These are phyloP conservation scores for Nasua narica DNA, from an alignment of 2,797 vertebrate species.

Conservation along the genomic window DNA sequence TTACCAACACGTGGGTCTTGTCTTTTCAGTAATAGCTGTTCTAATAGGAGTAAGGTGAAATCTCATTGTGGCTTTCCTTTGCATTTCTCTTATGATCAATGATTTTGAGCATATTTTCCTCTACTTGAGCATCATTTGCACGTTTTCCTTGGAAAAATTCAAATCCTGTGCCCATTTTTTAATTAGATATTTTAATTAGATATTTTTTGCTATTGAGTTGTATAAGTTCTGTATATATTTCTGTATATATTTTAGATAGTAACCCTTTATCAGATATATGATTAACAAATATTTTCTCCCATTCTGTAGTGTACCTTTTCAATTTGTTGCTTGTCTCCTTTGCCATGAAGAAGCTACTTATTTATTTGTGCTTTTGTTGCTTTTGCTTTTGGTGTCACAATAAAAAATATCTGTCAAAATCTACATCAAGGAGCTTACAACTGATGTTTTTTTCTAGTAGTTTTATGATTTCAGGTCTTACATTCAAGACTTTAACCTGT, in stretches of 20 bases:
- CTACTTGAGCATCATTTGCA: neutral
- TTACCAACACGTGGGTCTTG: neutral
- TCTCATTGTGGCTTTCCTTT: neutral
- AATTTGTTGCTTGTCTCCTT: neutral
- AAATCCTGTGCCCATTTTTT: neutral
- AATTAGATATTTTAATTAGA: neutral
- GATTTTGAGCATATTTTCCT: neutral
- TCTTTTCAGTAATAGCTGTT: neutral
- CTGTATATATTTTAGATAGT: neutral
- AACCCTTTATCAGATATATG: neutral
- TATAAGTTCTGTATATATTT: neutral
- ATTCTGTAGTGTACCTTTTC: neutral
- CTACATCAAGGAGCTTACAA: neutral
- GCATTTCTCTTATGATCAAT: neutral
- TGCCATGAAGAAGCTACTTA: neutral
- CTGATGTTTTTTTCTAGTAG: neutral
- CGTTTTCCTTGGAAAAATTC: neutral
- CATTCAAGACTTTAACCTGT: neutral
- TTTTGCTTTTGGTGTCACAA: neutral
- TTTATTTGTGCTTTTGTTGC: neutral
- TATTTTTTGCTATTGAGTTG: neutral
- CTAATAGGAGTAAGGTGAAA: neutral
- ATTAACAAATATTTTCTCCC: neutral
- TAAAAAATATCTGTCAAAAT: neutral
- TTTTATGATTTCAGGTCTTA: neutral